Evolutionary conservation across 2,888 invertebrate species (phyloP), one percentile per base, ranked within the genome.

Genomic region (Ochropleura leucogaster): DNA sequence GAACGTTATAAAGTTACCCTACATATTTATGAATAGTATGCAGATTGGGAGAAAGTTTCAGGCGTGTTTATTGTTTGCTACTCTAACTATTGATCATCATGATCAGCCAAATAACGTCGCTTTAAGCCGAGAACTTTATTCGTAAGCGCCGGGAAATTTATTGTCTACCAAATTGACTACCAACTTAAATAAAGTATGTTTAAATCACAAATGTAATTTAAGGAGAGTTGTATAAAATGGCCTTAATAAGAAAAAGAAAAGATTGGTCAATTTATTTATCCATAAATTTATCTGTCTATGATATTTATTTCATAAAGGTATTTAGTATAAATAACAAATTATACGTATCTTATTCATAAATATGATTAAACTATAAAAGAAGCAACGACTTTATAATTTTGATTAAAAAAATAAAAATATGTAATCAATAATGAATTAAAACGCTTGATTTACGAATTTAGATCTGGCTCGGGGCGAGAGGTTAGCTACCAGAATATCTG

Each of bases 11-110:
- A 78, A 87, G 72, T 78, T 84, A 47, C 62, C 42, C 72, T 81
- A 71, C 74, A 86, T 85, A 74, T 80, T 84, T 79, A 79, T 73
- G 73, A 84, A 81, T 73, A 74, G 64, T 72, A 82, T 76, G 77
- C 64, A 78, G 42, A 78, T 77, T 64, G 44, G 60, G 72, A 59
- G 66, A 77, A 72, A 77, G 68, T 84, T 84, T 65, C 49, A 44
- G 51, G 30, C 72, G 64, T 70, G 81, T 69, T 72, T 44, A 64
- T 66, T 57, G 57, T 57, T 53, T 55, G 62, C 10, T 63, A 40
- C 44, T 49, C 20, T 1, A 20, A 46, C 51, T 46, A 72, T 55
- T 60, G 64, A 83, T 79, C 46, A 69, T 49, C n/a, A 57, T 18
- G 57, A 81, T 69, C 69, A 69, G 53, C 57, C 51, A 42, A 72